Base-by-base conservation (phyloP, 2,113 vertebrate genomes). In the Osmerus mordax region DNA sequence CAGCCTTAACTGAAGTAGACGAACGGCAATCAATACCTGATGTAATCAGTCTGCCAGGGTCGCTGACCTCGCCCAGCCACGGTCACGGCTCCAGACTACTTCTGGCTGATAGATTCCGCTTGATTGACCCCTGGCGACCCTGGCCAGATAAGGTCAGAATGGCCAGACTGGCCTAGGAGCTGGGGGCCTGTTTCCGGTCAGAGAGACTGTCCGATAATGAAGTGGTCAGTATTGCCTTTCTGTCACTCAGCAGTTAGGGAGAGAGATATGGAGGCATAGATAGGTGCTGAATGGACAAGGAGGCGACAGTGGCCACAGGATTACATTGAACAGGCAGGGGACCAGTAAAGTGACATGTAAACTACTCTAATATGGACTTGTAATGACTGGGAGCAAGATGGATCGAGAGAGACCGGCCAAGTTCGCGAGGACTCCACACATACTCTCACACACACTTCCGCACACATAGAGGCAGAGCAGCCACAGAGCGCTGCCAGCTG, bases 181-280 rank as follows among this genome's bases (percentile, higher is more conserved):
- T 74, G 70, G 25, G 11, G 72, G 83, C 84, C 89, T 89, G 89
- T 84, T 90, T 91, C 91, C 89, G 87, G 89, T 91, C 93, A 88
- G 90, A 91, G 81, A 89, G 87, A 91, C 93, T 90, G 86, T 88
- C 73, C 82, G 83, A 92, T 97, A 95, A 98, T 96, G 92, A 97
- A 96, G 94, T 95, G 92, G 91, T 94, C 93, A 92, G 90, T 94
- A 96, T 96, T 94, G 96, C 94, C 92, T 97, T 96, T 95, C 96
- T 96, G 95, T 96, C 96, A 95, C 91, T 95, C 91, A 91, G 89
- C 87, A 89, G 92, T 92, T 92, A 92, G 81, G 36, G 69, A 25
- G 73, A 90, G 88, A 91, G 87, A 92, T 91, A 90, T 88, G 84
- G 84, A 77, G 79, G 78, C 72, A 82, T 80, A 84, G 83, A 89